Evolutionary conservation across 1,140 invertebrate genomes (phyloP), one percentile per base, ranked within the genome.

Genomic region (Drosophila pseudoananassae): DNA sequence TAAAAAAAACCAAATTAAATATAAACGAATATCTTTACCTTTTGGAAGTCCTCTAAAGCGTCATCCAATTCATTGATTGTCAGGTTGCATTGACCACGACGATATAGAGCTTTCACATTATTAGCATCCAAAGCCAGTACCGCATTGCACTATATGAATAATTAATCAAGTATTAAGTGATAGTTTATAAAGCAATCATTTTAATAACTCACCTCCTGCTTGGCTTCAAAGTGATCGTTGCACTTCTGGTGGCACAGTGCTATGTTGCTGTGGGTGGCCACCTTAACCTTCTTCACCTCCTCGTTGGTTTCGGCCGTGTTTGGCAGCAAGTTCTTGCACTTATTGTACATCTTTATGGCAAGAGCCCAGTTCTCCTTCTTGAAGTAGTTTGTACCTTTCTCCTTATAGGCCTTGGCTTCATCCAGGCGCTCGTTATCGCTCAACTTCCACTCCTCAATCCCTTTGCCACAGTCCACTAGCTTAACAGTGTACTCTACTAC

Each of bases 301-400:
- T 68, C 93, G 89, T 51, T 89, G 68, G 55, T 64, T 31, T 89
- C 69, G 33, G 61, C 57, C 2, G 64, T 50, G 93, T 31, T 93
- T 84, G 43, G 94, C 84, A 90, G 54, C 36, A 93, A 78, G 3
- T 87, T 75, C 29, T 93, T 85, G 17, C 97, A 94, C 84, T 96
- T 96, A 69, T 95, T 95, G 90, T 99, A 99, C 93, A 98, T 96
- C 92, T 96, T 98, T 33, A 96, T 93, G n/a, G 98, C 98, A 58
- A 98, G 66, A 47, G 93, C 91, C 76, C 94, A 96, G 88, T 98
- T 97, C 52, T 93, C 94, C 2, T 93, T 92, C 92, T 98, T 98
- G 79, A 99, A 98, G 92, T 97, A 99, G 38, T 95, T 94, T 0
- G 97, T 99, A 51, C 98, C 98, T 92, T 97, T 98, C 51, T 97